phyloP scores from a whole-genome alignment of 2,113 vertebrate genomes.

The Etheostoma cragini region DNA sequence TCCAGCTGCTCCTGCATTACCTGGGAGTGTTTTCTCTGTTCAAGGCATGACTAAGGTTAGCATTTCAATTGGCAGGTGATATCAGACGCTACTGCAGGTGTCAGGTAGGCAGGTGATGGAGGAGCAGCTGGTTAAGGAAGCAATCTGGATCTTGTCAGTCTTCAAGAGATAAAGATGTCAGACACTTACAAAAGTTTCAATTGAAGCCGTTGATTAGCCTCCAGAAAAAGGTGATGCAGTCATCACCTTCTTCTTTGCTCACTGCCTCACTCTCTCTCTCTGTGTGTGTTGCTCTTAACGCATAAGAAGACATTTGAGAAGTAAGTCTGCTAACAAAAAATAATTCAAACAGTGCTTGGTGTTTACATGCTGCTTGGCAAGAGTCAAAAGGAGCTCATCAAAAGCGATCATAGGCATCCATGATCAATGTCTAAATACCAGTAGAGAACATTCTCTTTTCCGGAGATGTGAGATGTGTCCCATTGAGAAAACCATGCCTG shows the following conservation, averaged over 20 bases:
- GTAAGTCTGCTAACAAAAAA: conserved; percentile 33
- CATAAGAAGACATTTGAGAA: conserved; percentile 23
- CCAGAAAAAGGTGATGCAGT: conserved; percentile 13
- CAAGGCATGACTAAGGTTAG: neutral
- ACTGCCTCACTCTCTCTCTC: neutral
- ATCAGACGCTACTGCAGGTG: neutral
- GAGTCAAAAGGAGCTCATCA: conserved; percentile 64
- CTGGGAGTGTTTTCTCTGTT: too few species aligned
- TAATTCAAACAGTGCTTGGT: conserved; percentile 28
- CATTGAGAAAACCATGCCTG: conserved; percentile 24
- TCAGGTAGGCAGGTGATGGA: conserved; percentile 8
- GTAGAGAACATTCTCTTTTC: conserved; percentile 29
- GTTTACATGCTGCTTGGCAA: conserved; percentile 64
- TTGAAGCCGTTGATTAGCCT: conserved; percentile 31
- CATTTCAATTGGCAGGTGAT: conserved; percentile 25
- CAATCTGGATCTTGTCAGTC: neutral
- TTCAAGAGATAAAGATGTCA: conserved; percentile 18
- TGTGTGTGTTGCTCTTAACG: neutral
- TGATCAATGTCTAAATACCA: conserved; percentile 53
- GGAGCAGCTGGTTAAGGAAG: conserved; percentile 5
- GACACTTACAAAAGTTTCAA: conserved; percentile 13
- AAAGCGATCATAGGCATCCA: conserved; percentile 47
- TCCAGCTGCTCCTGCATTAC: too few species aligned
- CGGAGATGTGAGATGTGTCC: conserved; percentile 32
- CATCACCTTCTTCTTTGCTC: neutral